phyloP scores from a whole-genome alignment of 2,888 invertebrate species.

The Lasius fuliginosus region DNA sequence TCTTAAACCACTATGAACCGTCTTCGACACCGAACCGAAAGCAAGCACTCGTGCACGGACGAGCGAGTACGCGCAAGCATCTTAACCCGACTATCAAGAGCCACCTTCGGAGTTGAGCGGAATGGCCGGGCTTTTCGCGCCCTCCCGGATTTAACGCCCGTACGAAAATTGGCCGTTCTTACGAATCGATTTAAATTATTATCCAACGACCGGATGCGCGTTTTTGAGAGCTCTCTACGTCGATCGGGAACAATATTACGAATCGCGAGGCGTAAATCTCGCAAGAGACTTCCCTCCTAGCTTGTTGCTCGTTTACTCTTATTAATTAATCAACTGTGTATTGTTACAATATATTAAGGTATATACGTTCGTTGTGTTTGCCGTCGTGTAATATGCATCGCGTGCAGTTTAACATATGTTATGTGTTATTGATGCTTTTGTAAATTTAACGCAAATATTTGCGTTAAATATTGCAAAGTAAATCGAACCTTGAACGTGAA shows the following conservation, averaged over 20 bases:
- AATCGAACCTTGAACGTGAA: constrained; percentile 22
- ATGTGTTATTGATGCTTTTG: constrained; percentile 16
- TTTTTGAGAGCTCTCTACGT: background rate
- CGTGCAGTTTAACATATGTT: constrained; percentile 5
- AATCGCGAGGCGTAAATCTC: background rate
- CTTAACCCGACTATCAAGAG: constrained; percentile 61
- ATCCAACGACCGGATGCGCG: constrained; percentile 32
- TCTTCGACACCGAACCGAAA: constrained; percentile 66
- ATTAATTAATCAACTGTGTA: background rate
- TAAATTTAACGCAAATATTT: constrained; percentile 45
- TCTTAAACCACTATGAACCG: constrained; percentile 67
- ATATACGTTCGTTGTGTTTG: background rate
- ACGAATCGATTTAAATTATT: constrained; percentile 59
- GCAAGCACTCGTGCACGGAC: constrained; percentile 65
- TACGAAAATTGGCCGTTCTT: constrained; percentile 41
- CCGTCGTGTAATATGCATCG: background rate
- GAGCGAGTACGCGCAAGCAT: constrained; percentile 55
- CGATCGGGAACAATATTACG: background rate
- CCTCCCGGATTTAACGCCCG: constrained; percentile 27
- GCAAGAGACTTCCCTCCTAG: background rate
- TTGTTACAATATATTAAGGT: constrained; percentile 4
- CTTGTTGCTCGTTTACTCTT: background rate
- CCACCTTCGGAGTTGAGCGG: constrained; percentile 18
- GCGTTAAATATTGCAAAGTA: background rate
- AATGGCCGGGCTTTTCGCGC: constrained; percentile 19